Percentiles rank a stretch among this genome's conserved stretches.
Evolutionary conservation across 2,888 invertebrate genomes (phyloP).

Genomic region (Melipona beecheii): DNA sequence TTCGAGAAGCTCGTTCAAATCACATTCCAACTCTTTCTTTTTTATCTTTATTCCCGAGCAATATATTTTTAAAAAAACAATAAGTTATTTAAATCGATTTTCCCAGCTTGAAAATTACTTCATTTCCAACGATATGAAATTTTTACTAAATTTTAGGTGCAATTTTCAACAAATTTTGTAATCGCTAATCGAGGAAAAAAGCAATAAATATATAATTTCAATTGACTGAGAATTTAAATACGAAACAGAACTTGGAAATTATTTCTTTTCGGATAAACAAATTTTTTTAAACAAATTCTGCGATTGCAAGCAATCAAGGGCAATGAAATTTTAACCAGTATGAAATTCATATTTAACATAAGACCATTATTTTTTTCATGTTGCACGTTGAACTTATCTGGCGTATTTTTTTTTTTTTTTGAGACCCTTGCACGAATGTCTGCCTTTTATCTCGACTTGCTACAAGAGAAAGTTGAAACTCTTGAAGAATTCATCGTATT

Average conservation of each 20-base stretch:
- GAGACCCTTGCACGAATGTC: neutral
- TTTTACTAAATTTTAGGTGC: too few relatives aligned
- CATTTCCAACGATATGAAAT: too few relatives aligned
- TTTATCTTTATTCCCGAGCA: neutral
- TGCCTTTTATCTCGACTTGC: neutral
- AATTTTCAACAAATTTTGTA: too few relatives aligned
- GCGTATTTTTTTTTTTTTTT: conserved; percentile 10
- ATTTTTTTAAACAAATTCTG: neutral
- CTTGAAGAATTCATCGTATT: neutral
- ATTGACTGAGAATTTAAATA: neutral
- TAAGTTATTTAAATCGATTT: too few relatives aligned
- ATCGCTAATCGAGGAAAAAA: too few relatives aligned
- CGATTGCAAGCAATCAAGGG: neutral
- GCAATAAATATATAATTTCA: too few relatives aligned
- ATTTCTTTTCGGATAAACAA: neutral
- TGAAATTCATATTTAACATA: neutral
- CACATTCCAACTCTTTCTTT: neutral
- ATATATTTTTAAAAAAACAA: neutral
- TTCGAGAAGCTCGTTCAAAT: neutral
- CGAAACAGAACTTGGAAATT: neutral
- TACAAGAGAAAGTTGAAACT: neutral
- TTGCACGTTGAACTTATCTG: conserved; percentile 12
- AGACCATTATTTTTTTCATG: neutral
- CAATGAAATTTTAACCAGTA: neutral
- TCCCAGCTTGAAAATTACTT: too few relatives aligned